These are phyloP conservation scores for Stegodyphus dumicola DNA, from an alignment of 1,140 invertebrate species.

Conservation along the genomic window DNA sequence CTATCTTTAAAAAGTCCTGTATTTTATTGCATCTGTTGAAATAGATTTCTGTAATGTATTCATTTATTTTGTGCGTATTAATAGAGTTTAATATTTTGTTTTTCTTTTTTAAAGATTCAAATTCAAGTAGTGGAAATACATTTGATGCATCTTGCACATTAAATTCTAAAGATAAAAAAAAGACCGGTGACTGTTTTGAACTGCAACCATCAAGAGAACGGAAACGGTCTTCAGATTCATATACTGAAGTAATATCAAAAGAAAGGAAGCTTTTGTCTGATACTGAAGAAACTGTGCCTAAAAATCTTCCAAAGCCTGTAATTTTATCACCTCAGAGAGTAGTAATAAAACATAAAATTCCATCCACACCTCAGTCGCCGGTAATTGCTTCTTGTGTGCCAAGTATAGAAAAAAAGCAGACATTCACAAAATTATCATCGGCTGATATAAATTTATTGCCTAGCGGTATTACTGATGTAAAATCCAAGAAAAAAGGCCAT, in stretches of 20 bases:
- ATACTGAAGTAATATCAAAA: not conserved
- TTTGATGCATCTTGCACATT: too few species aligned
- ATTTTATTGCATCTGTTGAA: too few species aligned
- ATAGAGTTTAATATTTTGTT: too few species aligned
- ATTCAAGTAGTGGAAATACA: too few species aligned
- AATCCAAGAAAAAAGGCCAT: conserved; percentile 24
- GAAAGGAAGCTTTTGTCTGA: conserved; percentile 38
- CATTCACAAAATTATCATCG: not conserved
- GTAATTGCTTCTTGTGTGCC: not conserved
- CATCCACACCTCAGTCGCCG: not conserved
- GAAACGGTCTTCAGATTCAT: conserved; percentile 17
- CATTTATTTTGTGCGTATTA: too few species aligned
- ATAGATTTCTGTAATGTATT: too few species aligned
- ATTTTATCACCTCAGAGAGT: conserved; percentile 37
- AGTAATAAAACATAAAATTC: conserved; percentile 14
- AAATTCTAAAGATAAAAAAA: conserved; percentile 17
- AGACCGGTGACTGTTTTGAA: conserved; percentile 2
- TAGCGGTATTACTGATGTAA: not conserved
- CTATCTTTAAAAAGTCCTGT: too few species aligned
- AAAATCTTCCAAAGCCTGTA: conserved; percentile 54
- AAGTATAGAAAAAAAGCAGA: not conserved
- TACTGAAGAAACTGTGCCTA: conserved; percentile 12
- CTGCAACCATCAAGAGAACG: conserved; percentile 5
- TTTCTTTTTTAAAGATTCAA: too few species aligned
- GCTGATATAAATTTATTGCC: not conserved